Conservation (phyloP, 2,888 invertebrate genomes). For the Polyploca ridens region DNA sequence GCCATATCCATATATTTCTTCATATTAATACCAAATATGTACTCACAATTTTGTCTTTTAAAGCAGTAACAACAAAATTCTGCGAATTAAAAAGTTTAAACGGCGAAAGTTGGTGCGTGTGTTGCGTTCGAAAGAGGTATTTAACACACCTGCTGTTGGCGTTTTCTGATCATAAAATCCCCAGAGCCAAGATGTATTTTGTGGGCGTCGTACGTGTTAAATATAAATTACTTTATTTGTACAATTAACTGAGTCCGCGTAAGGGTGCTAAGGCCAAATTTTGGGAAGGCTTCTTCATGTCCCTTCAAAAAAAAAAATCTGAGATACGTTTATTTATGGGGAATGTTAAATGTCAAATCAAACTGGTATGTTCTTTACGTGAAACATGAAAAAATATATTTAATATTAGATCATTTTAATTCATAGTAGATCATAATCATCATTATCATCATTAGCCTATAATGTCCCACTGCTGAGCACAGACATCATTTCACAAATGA, state of each 20-base stretch:
- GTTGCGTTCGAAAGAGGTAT: background rate
- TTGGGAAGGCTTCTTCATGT: too few relatives aligned
- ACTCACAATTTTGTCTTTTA: background rate
- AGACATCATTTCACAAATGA: too few relatives aligned
- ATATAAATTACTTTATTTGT: background rate
- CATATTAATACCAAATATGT: background rate
- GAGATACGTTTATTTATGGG: too few relatives aligned
- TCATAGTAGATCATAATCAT: too few relatives aligned
- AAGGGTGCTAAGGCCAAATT: too few relatives aligned
- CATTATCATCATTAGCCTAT: too few relatives aligned
- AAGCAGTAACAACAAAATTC: background rate
- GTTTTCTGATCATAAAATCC: slow-evolving; percentile 6
- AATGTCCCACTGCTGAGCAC: too few relatives aligned
- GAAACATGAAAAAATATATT: too few relatives aligned
- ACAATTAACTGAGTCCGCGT: background rate
- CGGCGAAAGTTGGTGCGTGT: background rate
- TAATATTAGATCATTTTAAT: too few relatives aligned
- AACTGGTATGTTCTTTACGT: too few relatives aligned
- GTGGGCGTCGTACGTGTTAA: background rate
- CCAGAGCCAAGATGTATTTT: background rate
- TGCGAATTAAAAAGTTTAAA: slow-evolving; percentile 2
- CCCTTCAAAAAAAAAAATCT: too few relatives aligned
- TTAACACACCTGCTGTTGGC: background rate
- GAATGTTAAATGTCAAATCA: too few relatives aligned
- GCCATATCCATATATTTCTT: background rate